A percentile compares a stretch with the other conserved stretches of the same genome.
Evolutionary conservation across 2,113 vertebrate genomes (phyloP).

Genomic region (Irena cyanogastra): DNA sequence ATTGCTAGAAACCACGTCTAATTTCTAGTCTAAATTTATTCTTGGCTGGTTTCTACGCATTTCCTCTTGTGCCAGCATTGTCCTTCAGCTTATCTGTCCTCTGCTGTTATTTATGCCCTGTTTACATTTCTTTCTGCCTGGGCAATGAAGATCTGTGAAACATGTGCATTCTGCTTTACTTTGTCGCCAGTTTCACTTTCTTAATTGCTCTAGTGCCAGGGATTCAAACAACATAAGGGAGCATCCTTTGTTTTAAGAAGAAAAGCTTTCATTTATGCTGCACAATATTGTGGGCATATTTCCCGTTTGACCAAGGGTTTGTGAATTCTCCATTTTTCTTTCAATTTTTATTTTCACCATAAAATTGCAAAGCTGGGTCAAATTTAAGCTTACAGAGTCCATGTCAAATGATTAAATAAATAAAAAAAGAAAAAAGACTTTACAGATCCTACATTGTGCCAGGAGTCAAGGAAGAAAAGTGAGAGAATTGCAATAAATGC

Average conservation of each 20-base stretch:
- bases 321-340: not conserved
- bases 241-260: constrained; percentile 11
- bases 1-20: not conserved
- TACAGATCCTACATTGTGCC: not conserved
- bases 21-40: constrained; percentile 37
- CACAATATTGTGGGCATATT: not conserved
- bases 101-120: constrained; percentile 44
- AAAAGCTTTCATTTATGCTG: not conserved
- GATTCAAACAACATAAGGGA: not conserved
- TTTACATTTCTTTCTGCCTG: constrained; percentile 33
- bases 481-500: not conserved
- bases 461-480: not conserved
- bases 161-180: constrained; percentile 30
- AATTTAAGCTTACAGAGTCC: not conserved
- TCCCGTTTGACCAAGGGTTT: not conserved
- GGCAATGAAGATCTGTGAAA: constrained; percentile 59
- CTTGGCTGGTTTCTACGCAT: not conserved
- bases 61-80: constrained; percentile 48
- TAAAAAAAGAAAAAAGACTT: not conserved
- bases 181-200: constrained; percentile 36
- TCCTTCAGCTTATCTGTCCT: constrained; percentile 54
- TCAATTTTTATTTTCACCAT: not conserved
- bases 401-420: not conserved
- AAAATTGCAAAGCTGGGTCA: not conserved
- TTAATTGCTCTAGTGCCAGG: not conserved